Conservation (phyloP, 30 jellyfish, hydroid and myxozoan species). For the Cassiopea xamachana region DNA sequence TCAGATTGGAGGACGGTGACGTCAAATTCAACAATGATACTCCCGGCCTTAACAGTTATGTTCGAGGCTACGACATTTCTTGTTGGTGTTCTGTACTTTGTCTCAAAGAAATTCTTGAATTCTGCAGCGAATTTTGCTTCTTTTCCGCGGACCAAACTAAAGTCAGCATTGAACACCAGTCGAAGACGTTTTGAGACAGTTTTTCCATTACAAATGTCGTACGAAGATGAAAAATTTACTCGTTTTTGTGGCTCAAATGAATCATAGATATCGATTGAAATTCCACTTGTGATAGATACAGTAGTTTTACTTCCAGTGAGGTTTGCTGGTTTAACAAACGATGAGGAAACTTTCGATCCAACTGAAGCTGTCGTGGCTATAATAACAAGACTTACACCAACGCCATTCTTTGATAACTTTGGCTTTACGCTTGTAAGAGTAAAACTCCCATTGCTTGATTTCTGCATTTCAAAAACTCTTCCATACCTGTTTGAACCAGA, state of each 20-base stretch:
- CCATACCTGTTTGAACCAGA: conserved; percentile 53
- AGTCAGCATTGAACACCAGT: conserved; percentile 53
- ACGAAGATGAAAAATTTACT: conserved; percentile 45
- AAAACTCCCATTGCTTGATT: conserved; percentile 26
- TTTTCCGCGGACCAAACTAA: conserved; percentile 59
- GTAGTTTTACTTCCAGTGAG: conserved; percentile 55
- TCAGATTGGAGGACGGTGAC: conserved; percentile 47
- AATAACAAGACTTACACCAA: conserved; percentile 55
- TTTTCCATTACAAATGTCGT: conserved; percentile 71
- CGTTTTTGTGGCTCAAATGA: conserved; percentile 67
- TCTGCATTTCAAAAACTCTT: conserved; percentile 35
- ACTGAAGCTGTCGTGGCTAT: conserved; percentile 19
- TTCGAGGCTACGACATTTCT: conserved; percentile 64
- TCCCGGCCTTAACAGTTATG: conserved; percentile 74
- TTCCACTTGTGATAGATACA: conserved; percentile 37
- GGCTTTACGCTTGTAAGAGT: conserved; percentile 45
- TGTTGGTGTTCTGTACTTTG: conserved; percentile 42
- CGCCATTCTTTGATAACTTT: conserved; percentile 22
- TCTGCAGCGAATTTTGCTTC: conserved; percentile 56
- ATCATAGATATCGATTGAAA: conserved; percentile 36
- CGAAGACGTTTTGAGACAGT: conserved; percentile 36
- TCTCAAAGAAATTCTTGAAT: conserved; percentile 65
- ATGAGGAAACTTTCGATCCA: conserved; percentile 49
- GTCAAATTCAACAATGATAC: conserved; percentile 73
- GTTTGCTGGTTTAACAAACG: conserved; percentile 45